Conservation (phyloP, 1,140 invertebrate species). For the Cherax destructor region DNA sequence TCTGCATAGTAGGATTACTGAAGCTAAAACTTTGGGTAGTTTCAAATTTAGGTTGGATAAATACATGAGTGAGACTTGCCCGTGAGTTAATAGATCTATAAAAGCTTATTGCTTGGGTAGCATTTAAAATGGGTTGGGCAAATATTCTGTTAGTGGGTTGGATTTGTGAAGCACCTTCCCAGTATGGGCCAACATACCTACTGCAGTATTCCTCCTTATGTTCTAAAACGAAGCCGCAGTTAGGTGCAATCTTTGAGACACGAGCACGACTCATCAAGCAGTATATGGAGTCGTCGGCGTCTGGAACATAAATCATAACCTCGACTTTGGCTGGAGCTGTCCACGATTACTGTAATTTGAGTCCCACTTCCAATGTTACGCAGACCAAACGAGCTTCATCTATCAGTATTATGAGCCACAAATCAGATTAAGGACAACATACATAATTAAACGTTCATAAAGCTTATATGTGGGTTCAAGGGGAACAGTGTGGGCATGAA, state of each 20-base stretch:
- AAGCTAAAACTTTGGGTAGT: too few relatives aligned
- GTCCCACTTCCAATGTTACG: constrained; percentile 38
- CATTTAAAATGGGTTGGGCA: too few relatives aligned
- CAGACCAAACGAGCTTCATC: constrained; percentile 6
- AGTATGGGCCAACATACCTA: too few relatives aligned
- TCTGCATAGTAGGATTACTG: too few relatives aligned
- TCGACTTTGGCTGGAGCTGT: constrained; percentile 43
- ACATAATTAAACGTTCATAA: background rate
- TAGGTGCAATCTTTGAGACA: background rate
- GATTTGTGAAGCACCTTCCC: too few relatives aligned
- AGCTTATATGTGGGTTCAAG: background rate
- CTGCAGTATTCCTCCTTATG: background rate
- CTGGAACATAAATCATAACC: constrained; percentile 53
- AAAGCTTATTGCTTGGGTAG: too few relatives aligned
- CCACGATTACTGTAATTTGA: constrained; percentile 48
- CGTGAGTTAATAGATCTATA: too few relatives aligned
- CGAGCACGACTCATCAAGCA: background rate
- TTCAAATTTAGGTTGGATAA: too few relatives aligned
- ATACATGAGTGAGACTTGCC: too few relatives aligned
- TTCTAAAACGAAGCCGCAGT: background rate
- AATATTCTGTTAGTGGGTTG: too few relatives aligned
- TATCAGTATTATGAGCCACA: constrained; percentile 24
- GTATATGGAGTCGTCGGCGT: constrained; percentile 17
- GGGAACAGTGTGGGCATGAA: too few relatives aligned
- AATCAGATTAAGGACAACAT: background rate